Percentiles rank a stretch among this genome's conserved stretches.
phyloP scores from a whole-genome alignment of 1,140 invertebrate genomes.

The Drosophila sturtevanti region DNA sequence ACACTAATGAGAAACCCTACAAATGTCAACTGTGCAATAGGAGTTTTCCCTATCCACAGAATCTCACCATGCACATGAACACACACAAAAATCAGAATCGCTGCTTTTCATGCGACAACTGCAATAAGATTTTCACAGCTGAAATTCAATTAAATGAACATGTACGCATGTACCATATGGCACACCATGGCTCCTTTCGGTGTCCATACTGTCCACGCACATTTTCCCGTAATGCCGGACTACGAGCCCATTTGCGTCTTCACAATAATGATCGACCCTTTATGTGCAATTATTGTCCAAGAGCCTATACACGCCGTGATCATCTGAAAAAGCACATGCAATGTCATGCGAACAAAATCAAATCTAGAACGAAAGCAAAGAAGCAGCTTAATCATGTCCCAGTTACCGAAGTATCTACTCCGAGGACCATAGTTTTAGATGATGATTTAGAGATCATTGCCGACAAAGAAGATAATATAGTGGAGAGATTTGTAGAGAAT shows the following conservation, averaged over 20 bases:
- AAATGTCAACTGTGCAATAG: not conserved
- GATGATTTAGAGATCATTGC: not conserved
- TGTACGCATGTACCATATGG: not conserved
- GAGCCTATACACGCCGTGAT: not conserved
- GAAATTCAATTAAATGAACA: slow-evolving; percentile 2
- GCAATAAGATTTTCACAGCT: not conserved
- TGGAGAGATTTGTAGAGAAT: not conserved
- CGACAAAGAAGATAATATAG: not conserved
- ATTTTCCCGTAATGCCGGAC: slow-evolving; percentile 7
- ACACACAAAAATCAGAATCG: not conserved
- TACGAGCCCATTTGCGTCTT: slow-evolving; percentile 1
- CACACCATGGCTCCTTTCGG: not conserved
- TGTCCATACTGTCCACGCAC: slow-evolving; percentile 8
- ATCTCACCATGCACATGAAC: slow-evolving; percentile 1
- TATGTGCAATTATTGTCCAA: slow-evolving; percentile 1
- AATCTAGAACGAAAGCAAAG: not conserved
- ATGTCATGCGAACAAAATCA: not conserved
- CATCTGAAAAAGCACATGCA: not conserved
- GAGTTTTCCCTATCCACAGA: not conserved
- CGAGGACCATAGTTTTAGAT: not conserved
- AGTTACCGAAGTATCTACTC: not conserved
- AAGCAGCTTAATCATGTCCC: not conserved
- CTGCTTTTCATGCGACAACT: not conserved
- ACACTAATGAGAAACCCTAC: slow-evolving; percentile 2
- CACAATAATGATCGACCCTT: not conserved